Evolutionary conservation across 2,113 vertebrate species (phyloP), one percentile per base, ranked within the genome.

Genomic region (Centropus unirufus): DNA sequence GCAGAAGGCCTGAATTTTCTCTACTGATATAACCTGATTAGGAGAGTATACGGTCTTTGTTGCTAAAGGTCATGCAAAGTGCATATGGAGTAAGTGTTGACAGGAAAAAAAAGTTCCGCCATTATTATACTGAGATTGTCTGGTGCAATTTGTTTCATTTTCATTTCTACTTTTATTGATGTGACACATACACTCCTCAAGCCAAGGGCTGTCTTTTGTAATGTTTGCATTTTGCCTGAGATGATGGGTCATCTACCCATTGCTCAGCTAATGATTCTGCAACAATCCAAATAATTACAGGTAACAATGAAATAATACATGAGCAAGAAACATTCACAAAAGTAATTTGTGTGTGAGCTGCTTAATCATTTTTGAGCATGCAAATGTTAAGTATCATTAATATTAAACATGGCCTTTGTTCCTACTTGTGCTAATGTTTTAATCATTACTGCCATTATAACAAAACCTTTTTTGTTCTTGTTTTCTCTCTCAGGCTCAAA

Each of bases 401-500:
- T 84, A 24, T 52, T 80, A 69, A 95, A n/a, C 4, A 2, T 29
- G 39, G 21, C 9, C 5, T 3, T 52, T 34, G 10, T 36, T 91
- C 22, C 23, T 86, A 22, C 39, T 72, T 47, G 11, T 2, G 3
- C 26, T 55, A 34, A 70, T 0, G 0, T n/a, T 74, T 62, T 69
- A 34, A 49, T 79, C 9, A 29, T 62, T 36, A 46, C 19, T 89
- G 59, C 47, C 11, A 12, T 46, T 74, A 29, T 77, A 95, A 95
- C 0, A 0, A 83, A 92, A 68, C 4, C 21, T 49, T 49, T 34
- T 47, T 54, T 51, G 5, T 17, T 49, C 77, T 76, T 81, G 14
- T 64, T 85, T 75, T 94, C 55, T 90, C 34, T 69, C 59, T 86
- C 61, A 99, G 99, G 98, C 99, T 91, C 98, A 99, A 95, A 99